Base-by-base conservation (phyloP, 2,113 vertebrate genomes). In the Meleagris gallopavo region DNA sequence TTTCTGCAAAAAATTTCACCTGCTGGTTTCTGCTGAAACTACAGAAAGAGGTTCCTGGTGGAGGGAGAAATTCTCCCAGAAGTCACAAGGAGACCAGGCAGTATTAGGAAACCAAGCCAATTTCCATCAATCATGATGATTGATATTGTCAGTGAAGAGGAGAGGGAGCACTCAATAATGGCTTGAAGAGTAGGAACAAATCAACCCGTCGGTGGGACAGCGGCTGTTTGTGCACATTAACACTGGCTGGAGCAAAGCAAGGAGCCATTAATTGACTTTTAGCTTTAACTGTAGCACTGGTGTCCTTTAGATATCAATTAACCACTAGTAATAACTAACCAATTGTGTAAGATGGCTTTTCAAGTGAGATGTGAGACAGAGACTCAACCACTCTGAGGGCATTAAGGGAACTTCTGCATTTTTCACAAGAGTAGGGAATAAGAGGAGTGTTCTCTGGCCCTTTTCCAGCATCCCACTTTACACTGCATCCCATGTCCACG, bases 221-320 rank as follows among this genome's bases (percentile, higher is more conserved):
- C 24, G 76, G 40, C 22, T 84, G 30, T 16, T 69, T 73, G 67
- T 0, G 0, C 72, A 74, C 83, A 96, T 86, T 90, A 91, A 84
- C 91, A 77, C 4, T 0, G 13, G 72, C 80, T 72, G 52, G 62
- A 82, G 73, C 48, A 82, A 89, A 86, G 83, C n/a, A 10, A 69
- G 92, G 70, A 82, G 91, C 83, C 88, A 84, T 83, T 95, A 96
- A 96, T 93, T 96, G 96, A 96, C 96, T 95, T 95, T 86, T 91
- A 88, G 90, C 93, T 88, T 83, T 64, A 19, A 20, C 58, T 46
- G 34, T 66, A 96, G 81, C 81, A 77, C 83, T 79, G 43, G 22
- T 81, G 94, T 95, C 93, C 94, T 87, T 93, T 91, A 85, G 76
- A 94, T 92, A 92, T 83, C 96, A 95, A 94, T 97, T 96, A 97